Percentiles rank a stretch among this genome's conserved stretches.
phyloP scores from a whole-genome alignment of 2,888 invertebrate species.

The Erynnis tages region DNA sequence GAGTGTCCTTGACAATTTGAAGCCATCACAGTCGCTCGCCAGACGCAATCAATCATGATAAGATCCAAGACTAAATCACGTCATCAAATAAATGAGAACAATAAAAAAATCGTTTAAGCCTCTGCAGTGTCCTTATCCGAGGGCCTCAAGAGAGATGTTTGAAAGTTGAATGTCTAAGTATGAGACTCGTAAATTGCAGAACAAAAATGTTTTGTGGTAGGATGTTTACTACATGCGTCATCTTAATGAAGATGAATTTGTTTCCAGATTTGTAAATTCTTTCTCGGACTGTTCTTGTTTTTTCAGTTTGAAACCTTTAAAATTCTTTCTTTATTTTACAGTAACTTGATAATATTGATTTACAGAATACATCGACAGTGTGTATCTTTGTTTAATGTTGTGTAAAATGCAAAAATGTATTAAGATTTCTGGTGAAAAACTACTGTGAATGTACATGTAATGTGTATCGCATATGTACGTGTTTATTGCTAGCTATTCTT shows the following conservation, averaged over 20 bases:
- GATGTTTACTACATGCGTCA: constrained; percentile 9
- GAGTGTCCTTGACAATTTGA: constrained; percentile 26
- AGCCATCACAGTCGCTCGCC: constrained; percentile 23
- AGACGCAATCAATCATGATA: constrained; percentile 28
- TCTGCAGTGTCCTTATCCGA: constrained; percentile 20
- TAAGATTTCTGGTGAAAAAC: neutral
- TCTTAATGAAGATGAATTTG: neutral
- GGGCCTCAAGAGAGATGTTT: constrained; percentile 10
- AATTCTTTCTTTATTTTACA: no score
- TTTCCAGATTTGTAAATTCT: neutral
- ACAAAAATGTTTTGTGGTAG: neutral
- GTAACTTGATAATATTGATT: no score
- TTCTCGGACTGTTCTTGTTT: no score
- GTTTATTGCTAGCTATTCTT: no score
- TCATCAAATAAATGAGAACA: constrained; percentile 29
- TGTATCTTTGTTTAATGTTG: no score
- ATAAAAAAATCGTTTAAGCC: constrained; percentile 28
- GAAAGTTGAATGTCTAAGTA: constrained; percentile 17
- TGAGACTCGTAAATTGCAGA: constrained; percentile 1
- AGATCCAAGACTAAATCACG: constrained; percentile 27
- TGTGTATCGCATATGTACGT: no score
- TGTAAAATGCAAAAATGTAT: neutral
- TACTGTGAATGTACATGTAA: no score
- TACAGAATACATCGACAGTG: no score
- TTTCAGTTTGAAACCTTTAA: no score